These are phyloP conservation scores for Alouatta palliata DNA, from an alignment of 2,113 vertebrate species.

Conservation along the genomic window DNA sequence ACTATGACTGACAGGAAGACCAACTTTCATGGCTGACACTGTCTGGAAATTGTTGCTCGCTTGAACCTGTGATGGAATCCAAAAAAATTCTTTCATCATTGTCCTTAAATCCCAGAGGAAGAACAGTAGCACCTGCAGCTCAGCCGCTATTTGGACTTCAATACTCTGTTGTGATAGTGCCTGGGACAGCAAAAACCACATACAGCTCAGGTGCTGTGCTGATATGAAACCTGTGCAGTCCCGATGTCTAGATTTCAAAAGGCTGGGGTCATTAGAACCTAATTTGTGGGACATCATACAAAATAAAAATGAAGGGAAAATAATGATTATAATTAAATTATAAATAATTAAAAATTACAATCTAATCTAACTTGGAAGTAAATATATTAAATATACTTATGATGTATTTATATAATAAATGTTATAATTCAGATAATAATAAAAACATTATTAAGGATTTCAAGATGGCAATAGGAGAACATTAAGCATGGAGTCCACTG, in stretches of 20 bases:
- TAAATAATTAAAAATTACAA: too few species aligned
- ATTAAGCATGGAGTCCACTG: not conserved
- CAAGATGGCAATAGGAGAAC: not conserved
- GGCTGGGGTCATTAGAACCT: not conserved
- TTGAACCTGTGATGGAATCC: not conserved
- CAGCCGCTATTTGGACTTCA: not conserved
- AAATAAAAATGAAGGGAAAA: not conserved
- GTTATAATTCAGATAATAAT: too few species aligned
- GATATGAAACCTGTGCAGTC: not conserved
- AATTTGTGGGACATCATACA: not conserved
- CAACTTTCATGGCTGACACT: not conserved
- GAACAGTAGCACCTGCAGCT: not conserved
- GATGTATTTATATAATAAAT: too few species aligned
- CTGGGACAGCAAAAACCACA: not conserved
- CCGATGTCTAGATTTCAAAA: not conserved
- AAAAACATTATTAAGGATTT: not conserved
- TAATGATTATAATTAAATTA: too few species aligned
- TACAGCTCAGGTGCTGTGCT: accelerated
- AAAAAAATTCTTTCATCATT: not conserved
- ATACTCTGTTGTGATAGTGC: not conserved
- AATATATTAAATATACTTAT: too few species aligned
- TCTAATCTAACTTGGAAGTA: too few species aligned
- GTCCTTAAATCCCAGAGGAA: not conserved
- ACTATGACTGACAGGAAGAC: not conserved
- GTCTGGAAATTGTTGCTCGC: not conserved